A percentile compares a stretch with the other conserved stretches of the same genome.
Conservation (phyloP, 2,797 vertebrate species). For the Eupleurogrammus muticus region DNA sequence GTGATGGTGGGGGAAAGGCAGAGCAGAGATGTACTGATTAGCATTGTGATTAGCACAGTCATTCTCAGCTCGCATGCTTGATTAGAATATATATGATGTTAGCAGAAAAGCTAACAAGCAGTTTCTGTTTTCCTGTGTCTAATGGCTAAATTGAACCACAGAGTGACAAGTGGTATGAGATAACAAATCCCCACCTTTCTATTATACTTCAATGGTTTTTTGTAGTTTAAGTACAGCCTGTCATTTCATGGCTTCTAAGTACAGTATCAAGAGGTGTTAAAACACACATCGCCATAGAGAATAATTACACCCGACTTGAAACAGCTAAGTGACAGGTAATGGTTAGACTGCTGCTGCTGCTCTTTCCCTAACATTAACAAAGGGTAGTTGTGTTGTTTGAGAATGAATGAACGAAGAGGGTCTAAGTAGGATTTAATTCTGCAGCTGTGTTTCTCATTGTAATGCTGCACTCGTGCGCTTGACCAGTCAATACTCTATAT, state of each 20-base stretch:
- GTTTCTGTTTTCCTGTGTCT: slow-evolving; percentile 6
- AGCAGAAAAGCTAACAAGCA: slow-evolving; percentile 42
- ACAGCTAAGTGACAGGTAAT: slow-evolving; percentile 2
- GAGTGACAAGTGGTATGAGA: background rate
- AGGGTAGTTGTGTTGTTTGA: slow-evolving; percentile 40
- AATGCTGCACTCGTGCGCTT: slow-evolving; percentile 62
- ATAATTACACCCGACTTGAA: slow-evolving; percentile 16
- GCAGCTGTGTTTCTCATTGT: slow-evolving; percentile 74
- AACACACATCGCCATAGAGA: background rate
- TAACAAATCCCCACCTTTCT: background rate
- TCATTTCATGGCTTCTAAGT: background rate
- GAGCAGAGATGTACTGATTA: slow-evolving; percentile 71
- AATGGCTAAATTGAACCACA: slow-evolving; percentile 6
- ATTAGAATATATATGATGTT: slow-evolving; percentile 60
- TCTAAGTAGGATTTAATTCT: slow-evolving; percentile 47
- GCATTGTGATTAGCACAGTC: slow-evolving; percentile 72
- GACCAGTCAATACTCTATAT: slow-evolving; percentile 71
- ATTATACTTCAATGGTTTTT: too few relatives aligned
- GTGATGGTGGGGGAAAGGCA: slow-evolving; percentile 41
- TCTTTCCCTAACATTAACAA: slow-evolving; percentile 43
- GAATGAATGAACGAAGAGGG: slow-evolving; percentile 25
- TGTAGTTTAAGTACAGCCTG: background rate
- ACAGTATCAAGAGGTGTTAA: background rate
- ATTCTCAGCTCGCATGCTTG: slow-evolving; percentile 60
- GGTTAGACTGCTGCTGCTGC: slow-evolving; percentile 23